Base-by-base conservation (phyloP, 2,888 invertebrate genomes). In the Willowsia nigromaculata region DNA sequence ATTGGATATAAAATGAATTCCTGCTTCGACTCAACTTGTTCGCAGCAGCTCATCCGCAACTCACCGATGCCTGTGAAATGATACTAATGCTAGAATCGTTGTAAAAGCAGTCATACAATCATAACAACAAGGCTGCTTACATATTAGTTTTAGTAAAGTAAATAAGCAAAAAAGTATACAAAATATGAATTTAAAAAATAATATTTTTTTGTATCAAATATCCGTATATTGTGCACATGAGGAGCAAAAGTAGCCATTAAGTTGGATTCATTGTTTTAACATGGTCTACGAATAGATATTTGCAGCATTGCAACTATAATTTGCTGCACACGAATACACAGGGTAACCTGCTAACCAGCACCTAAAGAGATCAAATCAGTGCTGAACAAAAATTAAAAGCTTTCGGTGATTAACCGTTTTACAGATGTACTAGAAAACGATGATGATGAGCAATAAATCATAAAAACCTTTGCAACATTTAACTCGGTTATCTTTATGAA, bases 1-100 rank as follows among this genome's bases (percentile, higher is more conserved):
- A 88, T 88, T 83, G 88, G 83, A 76, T 88, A 88, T 88, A 88
- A 88, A 88, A 88, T 83, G 71, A 40, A 83, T 53, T 81, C 59
- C 47, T 87, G 71, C 47, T 15, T 85, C 22, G 47, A 50, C 53
- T 37, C 56, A 80, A 56, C 56, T 59, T 71, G 33, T 76, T 85
- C 47, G 53, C 76, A 76, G 56, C 18, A 78, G 78, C 78, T 56
- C 56, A 53, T 78, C 56, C 53, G 53, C 78, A 37, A 37, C 78
- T 80, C 43, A 7, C 33, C 53, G 53, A 56, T 27, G 30, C 53
- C 18, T 53, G 78, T 13, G 22, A 71, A 71, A 74, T 40, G 71
- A 33, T 30, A 25, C n/a, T 27, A 37, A 37, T 37, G 40, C 33
- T 0, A 7, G 11, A 13, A 37, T 11, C 18, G 47, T 33, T 27